Evolutionary conservation across 2,797 vertebrate species (phyloP), one percentile per base, ranked within the genome.

Genomic region (Crenichthys baileyi): DNA sequence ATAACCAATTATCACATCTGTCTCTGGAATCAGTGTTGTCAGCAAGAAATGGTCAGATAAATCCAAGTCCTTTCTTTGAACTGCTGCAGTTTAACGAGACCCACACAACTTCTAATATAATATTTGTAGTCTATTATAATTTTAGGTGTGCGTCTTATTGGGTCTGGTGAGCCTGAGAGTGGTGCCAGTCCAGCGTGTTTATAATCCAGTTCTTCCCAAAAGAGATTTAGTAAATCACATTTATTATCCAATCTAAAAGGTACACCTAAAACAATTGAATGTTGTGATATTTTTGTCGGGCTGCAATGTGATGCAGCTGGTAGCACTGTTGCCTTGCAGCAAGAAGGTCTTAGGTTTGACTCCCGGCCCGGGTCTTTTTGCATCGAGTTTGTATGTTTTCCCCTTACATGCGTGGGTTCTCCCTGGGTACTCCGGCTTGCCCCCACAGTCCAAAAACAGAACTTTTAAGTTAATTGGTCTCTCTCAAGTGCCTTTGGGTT

Each of bases 1-100:
- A 58, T 58, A 26, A 60, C 56, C n/a, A 46, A 20, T 58, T 29
- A 39, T 29, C n/a, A 77, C 65, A 36, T 77, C 76, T 31, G 29
- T 26, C 18, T n/a, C 18, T 65, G 36, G 51, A 75, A 13, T 7
- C 24, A n/a, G 53, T 41, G n/a, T 24, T 6, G 29, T 1, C 31
- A 5, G 29, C 71, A 16, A 26, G 70, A 15, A 72, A 39, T 53
- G 12, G 70, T 36, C 4, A 36, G 36, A 36, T 36, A 26, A 29
- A 72, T 36, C 29, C 71, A 39, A 29, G 22, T 13, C 0, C 20
- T 44, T 56, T 7, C 72, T 73, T 73, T 73, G 12, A 53, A 72
- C 26, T 53, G 50, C 18, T 53, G 16, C 26, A 63, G 41, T 29
- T 39, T 24, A 5, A 53, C 20, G 20, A 16, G 48, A 51, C 12